Base-by-base conservation (phyloP, 2,113 vertebrate genomes). In the Pelobates fuscus region DNA sequence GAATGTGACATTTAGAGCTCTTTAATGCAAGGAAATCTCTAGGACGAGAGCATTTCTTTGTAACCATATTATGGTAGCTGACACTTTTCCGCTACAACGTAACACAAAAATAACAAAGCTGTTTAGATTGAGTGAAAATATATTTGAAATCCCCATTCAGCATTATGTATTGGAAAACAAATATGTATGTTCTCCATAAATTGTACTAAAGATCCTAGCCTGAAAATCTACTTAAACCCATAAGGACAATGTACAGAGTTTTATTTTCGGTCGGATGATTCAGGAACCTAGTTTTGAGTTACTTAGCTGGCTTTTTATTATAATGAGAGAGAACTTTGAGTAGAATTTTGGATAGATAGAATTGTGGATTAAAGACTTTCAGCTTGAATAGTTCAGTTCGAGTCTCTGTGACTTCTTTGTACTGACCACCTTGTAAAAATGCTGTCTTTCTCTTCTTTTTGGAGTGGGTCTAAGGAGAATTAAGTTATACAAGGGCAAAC, bases 1-100 rank as follows among this genome's bases (percentile, higher is more conserved):
- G 21, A 83, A 67, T 2, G 27, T 55, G 54, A 64, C 54, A 79
- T 63, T 29, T 62, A 71, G 63, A 81, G 43, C 72, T 79, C n/a
- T 44, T 80, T 65, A 64, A 54, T 63, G 24, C 67, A 54, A 0
- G 29, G 77, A 12, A 65, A 49, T 80, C 67, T 15, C n/a, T 80
- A 71, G 71, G 23, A 58, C 37, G 27, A 49, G 15, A 73, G 2
- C 60, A 46, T 18, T 78, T 66, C 71, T 59, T n/a, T 67, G 29
- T 1, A 10, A 17, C 25, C 67, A 80, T 1, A 37, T 43, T 65
- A 1, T 14, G 2, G n/a, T 15, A 67, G 2, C 67, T 82, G 49
- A 71, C 64, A 68, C 26, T 24, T 81, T 44, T 30, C 70, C 59
- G 0, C 0, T 55, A 44, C 12, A 80, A 18, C n/a, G 14, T 61